These are phyloP conservation scores for Neostethus bicornis DNA, from an alignment of 2,797 vertebrate genomes.

Conservation along the genomic window DNA sequence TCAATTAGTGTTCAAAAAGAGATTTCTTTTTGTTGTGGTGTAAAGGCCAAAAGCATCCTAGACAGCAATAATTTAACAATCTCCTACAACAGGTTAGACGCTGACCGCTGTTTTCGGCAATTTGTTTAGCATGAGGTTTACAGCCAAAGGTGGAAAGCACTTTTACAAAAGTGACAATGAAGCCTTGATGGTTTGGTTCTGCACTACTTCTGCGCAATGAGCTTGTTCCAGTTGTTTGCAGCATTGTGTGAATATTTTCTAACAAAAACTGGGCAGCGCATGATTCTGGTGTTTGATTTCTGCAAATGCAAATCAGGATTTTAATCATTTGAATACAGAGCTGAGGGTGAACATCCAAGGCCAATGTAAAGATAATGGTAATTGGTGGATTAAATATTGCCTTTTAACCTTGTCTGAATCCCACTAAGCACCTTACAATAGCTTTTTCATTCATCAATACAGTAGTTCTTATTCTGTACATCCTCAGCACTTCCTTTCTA, in stretches of 20 bases:
- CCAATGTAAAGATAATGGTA: neutral
- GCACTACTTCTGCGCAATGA: neutral
- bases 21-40: neutral
- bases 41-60: neutral
- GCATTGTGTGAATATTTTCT: neutral
- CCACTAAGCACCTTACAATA: neutral
- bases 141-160: neutral
- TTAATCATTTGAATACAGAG: neutral
- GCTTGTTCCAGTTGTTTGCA: neutral
- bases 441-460: neutral
- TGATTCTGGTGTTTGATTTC: neutral
- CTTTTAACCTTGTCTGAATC: slow-evolving; percentile 1
- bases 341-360: neutral
- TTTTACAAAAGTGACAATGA: neutral
- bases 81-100: neutral
- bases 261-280: neutral
- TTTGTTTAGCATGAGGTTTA: neutral
- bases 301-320: neutral
- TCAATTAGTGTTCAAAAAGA: neutral
- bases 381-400: neutral
- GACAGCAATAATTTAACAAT: neutral
- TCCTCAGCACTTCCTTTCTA: neutral
- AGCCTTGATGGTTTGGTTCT: neutral
- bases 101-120: neutral
- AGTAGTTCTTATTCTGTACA: neutral